Evolutionary conservation across 2,888 invertebrate genomes (phyloP).

Genomic region (Scrobipalpa costella): DNA sequence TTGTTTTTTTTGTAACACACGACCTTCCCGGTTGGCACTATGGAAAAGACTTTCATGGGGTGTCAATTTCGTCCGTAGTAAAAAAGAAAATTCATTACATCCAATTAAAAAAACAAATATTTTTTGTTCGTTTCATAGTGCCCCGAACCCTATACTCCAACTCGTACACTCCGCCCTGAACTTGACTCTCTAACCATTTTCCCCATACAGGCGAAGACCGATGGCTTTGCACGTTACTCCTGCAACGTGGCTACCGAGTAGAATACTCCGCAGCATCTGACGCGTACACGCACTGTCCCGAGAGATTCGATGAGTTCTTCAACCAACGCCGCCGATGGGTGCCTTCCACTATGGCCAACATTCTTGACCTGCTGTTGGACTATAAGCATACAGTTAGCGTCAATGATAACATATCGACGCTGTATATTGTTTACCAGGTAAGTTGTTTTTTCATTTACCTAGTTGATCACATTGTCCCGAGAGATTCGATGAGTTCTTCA

Average conservation of each 20-base stretch:
- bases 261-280: constrained; percentile 98
- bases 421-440: constrained; percentile 86
- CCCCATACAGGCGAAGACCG: constrained; percentile 90
- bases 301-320: constrained; percentile 95
- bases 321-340: constrained; percentile 97
- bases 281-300: constrained; percentile 96
- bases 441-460: not conserved
- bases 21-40: no score
- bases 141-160: no score
- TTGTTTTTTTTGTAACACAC: no score
- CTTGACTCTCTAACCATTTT: no score
- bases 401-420: constrained; percentile 93
- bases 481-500: constrained; percentile 94
- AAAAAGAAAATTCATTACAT: no score
- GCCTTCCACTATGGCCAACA: constrained; percentile 97
- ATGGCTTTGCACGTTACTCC: constrained; percentile 95
- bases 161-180: no score
- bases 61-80: no score
- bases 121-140: no score
- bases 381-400: constrained; percentile 88
- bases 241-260: constrained; percentile 95
- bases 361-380: constrained; percentile 91
- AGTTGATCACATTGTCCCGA: constrained; percentile 90
- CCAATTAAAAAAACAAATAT: no score
- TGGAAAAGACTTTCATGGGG: no score